A percentile compares a stretch with the other conserved stretches of the same genome.
These are phyloP conservation scores for Drosophila austrosaltans DNA, from an alignment of 2,888 invertebrate genomes.

Conservation along the genomic window DNA sequence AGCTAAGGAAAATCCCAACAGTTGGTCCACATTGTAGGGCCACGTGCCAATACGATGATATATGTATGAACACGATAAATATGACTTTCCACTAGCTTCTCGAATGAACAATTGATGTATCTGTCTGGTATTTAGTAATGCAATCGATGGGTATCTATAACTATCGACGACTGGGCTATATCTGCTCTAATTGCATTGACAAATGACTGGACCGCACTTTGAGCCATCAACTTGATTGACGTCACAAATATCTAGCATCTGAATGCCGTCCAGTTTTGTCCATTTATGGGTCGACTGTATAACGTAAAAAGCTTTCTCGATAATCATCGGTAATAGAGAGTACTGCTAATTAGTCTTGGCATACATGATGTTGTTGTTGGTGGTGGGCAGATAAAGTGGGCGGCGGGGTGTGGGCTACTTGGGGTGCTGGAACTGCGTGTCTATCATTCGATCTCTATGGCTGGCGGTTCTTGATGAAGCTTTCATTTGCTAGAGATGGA, in stretches of 20 bases:
- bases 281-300: slow-evolving; percentile 5
- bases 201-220: slow-evolving; percentile 43
- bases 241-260: slow-evolving; percentile 1
- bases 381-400: not conserved
- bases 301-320: slow-evolving; percentile 20
- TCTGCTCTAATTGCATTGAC: slow-evolving; percentile 58
- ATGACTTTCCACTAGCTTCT: not conserved
- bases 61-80: not conserved
- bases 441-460: slow-evolving; percentile 41
- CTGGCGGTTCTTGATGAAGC: not conserved
- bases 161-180: slow-evolving; percentile 1
- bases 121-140: slow-evolving; percentile 13
- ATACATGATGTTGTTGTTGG: slow-evolving; percentile 37
- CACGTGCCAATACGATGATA: not conserved
- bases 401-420: slow-evolving; percentile 6
- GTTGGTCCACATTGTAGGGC: slow-evolving; percentile 7
- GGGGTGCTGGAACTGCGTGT: slow-evolving; percentile 29
- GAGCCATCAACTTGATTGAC: slow-evolving; percentile 21
- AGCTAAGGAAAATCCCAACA: not conserved
- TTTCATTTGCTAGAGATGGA: slow-evolving; percentile 37
- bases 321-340: slow-evolving; percentile 21
- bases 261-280: not conserved
- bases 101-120: slow-evolving; percentile 3
- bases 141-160: slow-evolving; percentile 27
- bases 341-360: slow-evolving; percentile 68